These are phyloP conservation scores for Listrodromus nycthemerus DNA, from an alignment of 2,888 invertebrate species.

Conservation along the genomic window DNA sequence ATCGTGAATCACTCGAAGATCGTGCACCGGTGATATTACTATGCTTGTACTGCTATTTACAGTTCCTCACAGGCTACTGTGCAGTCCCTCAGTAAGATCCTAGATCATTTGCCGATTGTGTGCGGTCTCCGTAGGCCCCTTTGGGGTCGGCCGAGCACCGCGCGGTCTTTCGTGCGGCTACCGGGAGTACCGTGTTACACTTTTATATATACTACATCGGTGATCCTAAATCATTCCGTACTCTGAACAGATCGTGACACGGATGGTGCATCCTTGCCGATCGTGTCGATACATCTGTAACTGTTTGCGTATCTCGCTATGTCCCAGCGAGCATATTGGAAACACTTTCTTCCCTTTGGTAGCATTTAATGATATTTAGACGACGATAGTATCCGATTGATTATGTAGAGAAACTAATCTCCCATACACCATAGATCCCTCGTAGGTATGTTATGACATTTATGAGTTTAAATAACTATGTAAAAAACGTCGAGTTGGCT, in stretches of 20 bases:
- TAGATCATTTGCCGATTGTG: conserved; percentile 63
- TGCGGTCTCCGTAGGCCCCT: conserved; percentile 47
- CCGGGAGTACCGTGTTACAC: conserved; percentile 17
- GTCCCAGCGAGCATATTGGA: conserved; percentile 11
- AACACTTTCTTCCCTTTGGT: neutral
- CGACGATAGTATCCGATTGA: conserved; percentile 27
- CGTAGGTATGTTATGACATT: conserved; percentile 23
- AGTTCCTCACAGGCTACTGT: conserved; percentile 33
- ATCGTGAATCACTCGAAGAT: conserved; percentile 39
- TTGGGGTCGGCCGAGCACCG: conserved; percentile 20
- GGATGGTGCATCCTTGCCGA: conserved; percentile 43
- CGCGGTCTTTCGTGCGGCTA: conserved; percentile 24
- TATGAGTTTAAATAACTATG: conserved; percentile 27
- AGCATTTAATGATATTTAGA: conserved; percentile 25
- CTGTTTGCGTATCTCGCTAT: conserved; percentile 23
- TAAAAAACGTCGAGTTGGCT: conserved; percentile 2
- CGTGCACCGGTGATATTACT: conserved; percentile 37
- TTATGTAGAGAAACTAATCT: conserved; percentile 41
- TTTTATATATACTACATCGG: neutral
- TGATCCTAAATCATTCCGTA: conserved; percentile 53
- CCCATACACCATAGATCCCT: conserved; percentile 33
- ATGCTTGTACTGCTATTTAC: conserved; percentile 21
- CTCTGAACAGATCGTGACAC: conserved; percentile 57
- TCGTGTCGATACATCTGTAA: conserved; percentile 52
- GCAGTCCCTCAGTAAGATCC: conserved; percentile 38